A percentile compares a stretch with the other conserved stretches of the same genome.
phyloP scores from a whole-genome alignment of 23 tunicate genomes.

The Ciona savignyi region DNA sequence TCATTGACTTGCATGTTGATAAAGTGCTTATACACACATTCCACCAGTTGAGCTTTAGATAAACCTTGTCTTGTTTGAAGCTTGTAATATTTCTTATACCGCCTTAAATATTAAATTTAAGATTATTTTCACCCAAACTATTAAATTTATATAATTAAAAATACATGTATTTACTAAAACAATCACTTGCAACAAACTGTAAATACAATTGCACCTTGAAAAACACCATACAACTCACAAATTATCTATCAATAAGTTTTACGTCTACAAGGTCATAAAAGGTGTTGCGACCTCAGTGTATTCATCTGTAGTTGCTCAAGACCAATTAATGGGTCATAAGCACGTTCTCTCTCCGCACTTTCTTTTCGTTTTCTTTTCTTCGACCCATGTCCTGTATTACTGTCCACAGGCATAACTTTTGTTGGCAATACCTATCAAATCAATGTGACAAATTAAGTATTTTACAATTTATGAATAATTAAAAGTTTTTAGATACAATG shows the following conservation, averaged over 20 bases:
- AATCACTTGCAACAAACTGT: too few species aligned
- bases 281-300: constrained; percentile 74
- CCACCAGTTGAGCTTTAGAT: constrained; percentile 62
- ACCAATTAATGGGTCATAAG: constrained; percentile 23
- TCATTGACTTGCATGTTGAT: constrained; percentile 52
- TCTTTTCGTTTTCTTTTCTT: constrained; percentile 54
- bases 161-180: too few species aligned
- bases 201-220: too few species aligned
- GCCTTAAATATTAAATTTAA: constrained; percentile 26
- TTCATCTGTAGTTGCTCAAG: constrained; percentile 71
- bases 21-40: constrained; percentile 55
- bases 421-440: too few species aligned
- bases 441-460: too few species aligned
- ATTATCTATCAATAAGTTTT: too few species aligned
- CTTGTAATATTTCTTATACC: constrained; percentile 83
- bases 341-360: constrained; percentile 19
- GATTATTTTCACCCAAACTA: neutral
- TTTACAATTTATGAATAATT: too few species aligned
- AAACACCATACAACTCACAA: too few species aligned
- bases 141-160: neutral
- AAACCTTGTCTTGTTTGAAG: constrained; percentile 79
- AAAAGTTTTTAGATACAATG: too few species aligned
- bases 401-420: too few species aligned
- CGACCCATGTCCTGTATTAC: constrained; percentile 23
- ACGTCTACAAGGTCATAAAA: too few species aligned